phyloP scores from a whole-genome alignment of 2,888 invertebrate genomes.

The Agrotis clavis region DNA sequence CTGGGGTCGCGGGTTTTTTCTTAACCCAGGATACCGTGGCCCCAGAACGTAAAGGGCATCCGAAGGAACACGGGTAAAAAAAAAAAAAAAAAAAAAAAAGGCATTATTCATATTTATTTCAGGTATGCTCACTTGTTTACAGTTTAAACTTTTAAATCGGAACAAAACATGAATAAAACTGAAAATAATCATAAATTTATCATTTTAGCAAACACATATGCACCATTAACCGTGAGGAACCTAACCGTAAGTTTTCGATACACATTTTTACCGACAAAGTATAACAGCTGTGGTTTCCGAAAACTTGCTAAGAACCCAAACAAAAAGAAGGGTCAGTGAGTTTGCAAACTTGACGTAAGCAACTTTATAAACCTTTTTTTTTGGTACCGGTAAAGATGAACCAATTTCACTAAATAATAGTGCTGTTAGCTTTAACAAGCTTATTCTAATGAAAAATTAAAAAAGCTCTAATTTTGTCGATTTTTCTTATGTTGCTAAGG shows the following conservation, averaged over 20 bases:
- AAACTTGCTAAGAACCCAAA: conserved; percentile 24
- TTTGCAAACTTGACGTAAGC: background rate
- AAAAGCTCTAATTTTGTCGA: background rate
- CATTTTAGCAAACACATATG: background rate
- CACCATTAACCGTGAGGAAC: background rate
- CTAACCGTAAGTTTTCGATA: background rate
- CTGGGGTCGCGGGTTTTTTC: too few relatives aligned
- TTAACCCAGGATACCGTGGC: too few relatives aligned
- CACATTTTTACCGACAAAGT: conserved; percentile 12
- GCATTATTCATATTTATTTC: too few relatives aligned
- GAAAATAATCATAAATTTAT: conserved; percentile 5
- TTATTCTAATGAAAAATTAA: too few relatives aligned
- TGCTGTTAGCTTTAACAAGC: background rate
- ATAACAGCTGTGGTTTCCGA: conserved; percentile 20
- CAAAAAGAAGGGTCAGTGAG: conserved; percentile 21
- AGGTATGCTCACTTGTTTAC: too few relatives aligned
- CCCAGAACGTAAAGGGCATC: too few relatives aligned
- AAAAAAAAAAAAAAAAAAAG: too few relatives aligned
- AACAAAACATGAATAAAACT: background rate
- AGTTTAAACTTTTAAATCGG: too few relatives aligned
- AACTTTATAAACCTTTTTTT: conserved; percentile 4
- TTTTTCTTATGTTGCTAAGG: too few relatives aligned
- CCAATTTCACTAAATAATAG: too few relatives aligned
- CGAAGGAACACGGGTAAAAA: too few relatives aligned
- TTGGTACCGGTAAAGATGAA: background rate